Conservation (phyloP, 2,797 vertebrate genomes). For the Phalanger gymnotis region DNA sequence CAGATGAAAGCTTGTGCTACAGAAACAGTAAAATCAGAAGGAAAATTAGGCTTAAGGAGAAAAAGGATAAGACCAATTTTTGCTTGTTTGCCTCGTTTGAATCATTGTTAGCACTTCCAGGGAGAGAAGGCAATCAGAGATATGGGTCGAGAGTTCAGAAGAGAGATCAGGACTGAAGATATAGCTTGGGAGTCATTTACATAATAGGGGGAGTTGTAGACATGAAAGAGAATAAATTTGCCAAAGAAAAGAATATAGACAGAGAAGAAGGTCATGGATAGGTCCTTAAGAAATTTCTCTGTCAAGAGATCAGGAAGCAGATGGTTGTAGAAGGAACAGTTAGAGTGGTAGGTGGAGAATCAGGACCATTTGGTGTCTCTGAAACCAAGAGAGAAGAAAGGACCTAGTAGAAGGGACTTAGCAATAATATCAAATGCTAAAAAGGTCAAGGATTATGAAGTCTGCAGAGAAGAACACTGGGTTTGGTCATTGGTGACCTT, state of each 20-base stretch:
- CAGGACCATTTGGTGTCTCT: background rate
- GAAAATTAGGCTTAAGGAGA: background rate
- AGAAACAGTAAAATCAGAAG: background rate
- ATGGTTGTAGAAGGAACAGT: background rate
- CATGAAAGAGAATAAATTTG: background rate
- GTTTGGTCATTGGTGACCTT: background rate
- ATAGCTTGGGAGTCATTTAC: background rate
- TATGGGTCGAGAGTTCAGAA: background rate
- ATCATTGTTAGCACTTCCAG: background rate
- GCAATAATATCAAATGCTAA: background rate
- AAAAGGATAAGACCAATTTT: background rate
- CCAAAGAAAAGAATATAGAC: background rate
- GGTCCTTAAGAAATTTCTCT: background rate
- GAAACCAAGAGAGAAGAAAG: background rate
- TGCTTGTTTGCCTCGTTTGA: background rate
- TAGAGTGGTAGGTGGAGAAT: background rate
- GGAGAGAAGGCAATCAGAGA: background rate
- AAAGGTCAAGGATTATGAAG: background rate
- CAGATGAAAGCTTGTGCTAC: background rate
- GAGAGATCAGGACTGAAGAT: background rate
- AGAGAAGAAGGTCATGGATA: background rate
- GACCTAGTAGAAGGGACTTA: background rate
- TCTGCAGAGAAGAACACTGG: background rate
- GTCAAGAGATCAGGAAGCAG: background rate
- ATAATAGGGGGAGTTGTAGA: background rate